Percentiles rank a stretch among this genome's conserved stretches.
Evolutionary conservation across 2,797 vertebrate species (phyloP).

Genomic region (Siniperca obscura): DNA sequence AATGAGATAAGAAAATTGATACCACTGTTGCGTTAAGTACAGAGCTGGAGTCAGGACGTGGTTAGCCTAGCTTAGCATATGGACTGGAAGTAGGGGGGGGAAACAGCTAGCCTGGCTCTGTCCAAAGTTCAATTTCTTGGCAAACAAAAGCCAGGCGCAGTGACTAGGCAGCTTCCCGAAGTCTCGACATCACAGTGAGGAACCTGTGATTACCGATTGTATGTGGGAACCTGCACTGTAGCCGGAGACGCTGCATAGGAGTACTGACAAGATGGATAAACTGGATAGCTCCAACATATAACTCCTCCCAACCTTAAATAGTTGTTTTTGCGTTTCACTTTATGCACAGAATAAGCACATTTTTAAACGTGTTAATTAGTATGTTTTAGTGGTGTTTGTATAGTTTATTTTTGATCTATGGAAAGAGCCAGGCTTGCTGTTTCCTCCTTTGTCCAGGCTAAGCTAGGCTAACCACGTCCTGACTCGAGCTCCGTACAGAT

Average conservation of each 20-base stretch:
- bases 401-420: background rate
- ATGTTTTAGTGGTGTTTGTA: background rate
- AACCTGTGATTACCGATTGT: background rate
- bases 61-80: conserved; percentile 3
- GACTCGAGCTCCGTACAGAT: background rate
- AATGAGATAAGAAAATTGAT: background rate
- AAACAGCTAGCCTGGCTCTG: background rate
- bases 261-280: background rate
- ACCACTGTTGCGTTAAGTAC: background rate
- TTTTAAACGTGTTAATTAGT: background rate
- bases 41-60: background rate
- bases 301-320: no score
- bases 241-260: background rate
- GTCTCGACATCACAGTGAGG: background rate
- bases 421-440: background rate
- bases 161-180: background rate
- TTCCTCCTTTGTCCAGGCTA: background rate
- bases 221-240: background rate
- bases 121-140: conserved; percentile 11
- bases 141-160: background rate
- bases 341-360: background rate
- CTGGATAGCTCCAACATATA: background rate
- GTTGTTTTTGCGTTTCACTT: background rate
- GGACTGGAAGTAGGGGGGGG: background rate
- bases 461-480: background rate